Evolutionary conservation across 2,797 vertebrate genomes (phyloP), one percentile per base, ranked within the genome.

Genomic region (Eupleurogrammus muticus): DNA sequence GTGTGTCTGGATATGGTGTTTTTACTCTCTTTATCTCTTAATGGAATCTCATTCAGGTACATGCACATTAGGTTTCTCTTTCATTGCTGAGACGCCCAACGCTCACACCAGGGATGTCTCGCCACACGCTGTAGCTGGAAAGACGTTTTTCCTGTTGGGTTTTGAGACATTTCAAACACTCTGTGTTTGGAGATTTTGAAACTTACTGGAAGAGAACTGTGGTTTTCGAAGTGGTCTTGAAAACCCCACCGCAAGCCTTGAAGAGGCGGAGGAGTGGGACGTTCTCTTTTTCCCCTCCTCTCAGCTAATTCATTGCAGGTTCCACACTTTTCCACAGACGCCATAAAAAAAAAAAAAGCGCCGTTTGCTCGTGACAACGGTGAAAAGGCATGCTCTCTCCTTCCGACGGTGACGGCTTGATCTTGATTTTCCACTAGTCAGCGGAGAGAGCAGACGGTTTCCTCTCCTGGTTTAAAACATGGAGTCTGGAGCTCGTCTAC

Each of bases 391-490:
- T 40, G 70, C 62, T 62, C 44, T n/a, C n/a, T n/a, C 66, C 66
- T 50, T 72, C 59, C 52, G 63, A 75, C 65, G 48, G 44, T 53
- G 67, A 65, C 67, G 34, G 73, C 81, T 89, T 79, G 80, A 85
- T 80, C 76, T 73, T 69, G 57, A 85, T 89, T 94, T 94, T 94
- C 92, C 93, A 90, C 80, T 16, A 89, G 74, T 84, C 85, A 81
- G 81, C 83, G 75, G 66, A 73, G 57, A 63, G 53, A 54, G 78
- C 76, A 77, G 80, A 85, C 80, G 5, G 66, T 85, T 86, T 86
- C 77, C 84, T 80, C 66, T 73, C 47, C 42, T 70, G 64, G 58
- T 84, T 78, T 66, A 44, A 84, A 90, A 91, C 87, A 89, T 76
- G 81, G 75, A 58, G 78, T 85, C 86, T 85, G 84, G 48, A 73